These are phyloP conservation scores for Neocrepidodera transversa DNA, from an alignment of 2,888 invertebrate genomes.

Conservation along the genomic window DNA sequence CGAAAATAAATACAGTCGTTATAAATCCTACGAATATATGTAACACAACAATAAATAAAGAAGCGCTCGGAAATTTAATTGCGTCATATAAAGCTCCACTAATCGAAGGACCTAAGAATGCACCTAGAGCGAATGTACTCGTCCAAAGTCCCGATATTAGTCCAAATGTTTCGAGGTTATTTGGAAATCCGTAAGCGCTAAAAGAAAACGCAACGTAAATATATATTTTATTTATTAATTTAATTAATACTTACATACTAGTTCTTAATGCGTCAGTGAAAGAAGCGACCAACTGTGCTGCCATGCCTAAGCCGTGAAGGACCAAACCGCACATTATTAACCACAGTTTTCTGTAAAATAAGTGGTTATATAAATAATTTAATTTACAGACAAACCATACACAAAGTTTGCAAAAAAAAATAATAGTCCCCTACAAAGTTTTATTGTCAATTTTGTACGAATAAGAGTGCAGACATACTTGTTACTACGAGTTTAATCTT, in stretches of 20 bases:
- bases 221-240: too few species aligned
- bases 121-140: constrained; percentile 87
- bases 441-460: too few species aligned
- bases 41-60: constrained; percentile 73
- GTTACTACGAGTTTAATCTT: too few species aligned
- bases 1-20: constrained; percentile 60
- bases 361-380: background rate
- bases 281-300: constrained; percentile 84
- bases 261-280: constrained; percentile 84
- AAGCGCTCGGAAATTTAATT: constrained; percentile 74
- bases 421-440: too few species aligned
- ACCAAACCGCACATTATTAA: constrained; percentile 74
- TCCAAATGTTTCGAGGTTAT: constrained; percentile 88
- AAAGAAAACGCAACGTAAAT: too few species aligned
- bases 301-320: constrained; percentile 82
- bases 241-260: constrained; percentile 79
- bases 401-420: background rate
- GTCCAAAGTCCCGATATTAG: constrained; percentile 91
- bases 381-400: background rate
- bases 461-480: too few species aligned
- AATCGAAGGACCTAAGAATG: constrained; percentile 82
- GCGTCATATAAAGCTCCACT: constrained; percentile 77
- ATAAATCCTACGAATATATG: constrained; percentile 69
- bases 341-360: constrained; percentile 67
- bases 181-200: constrained; percentile 78